phyloP scores from a whole-genome alignment of 2,888 invertebrate species.

The Meandrusa payeni region DNA sequence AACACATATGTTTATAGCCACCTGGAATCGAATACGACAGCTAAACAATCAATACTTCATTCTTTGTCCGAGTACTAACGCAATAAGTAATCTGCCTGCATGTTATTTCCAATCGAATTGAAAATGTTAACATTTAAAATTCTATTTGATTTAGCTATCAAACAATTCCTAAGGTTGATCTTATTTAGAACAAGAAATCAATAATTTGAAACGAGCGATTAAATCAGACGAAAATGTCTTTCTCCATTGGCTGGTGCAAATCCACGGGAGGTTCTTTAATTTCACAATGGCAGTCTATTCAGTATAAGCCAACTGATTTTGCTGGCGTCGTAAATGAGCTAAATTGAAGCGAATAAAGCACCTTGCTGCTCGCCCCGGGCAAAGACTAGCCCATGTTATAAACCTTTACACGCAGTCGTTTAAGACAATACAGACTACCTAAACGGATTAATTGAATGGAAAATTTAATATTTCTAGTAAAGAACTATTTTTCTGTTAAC shows the following conservation, averaged over 20 bases:
- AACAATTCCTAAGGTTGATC: constrained; percentile 11
- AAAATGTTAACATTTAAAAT: too few relatives aligned
- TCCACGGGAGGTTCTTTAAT: constrained; percentile 54
- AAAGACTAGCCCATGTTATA: constrained; percentile 40
- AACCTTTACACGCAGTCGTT: too few relatives aligned
- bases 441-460: too few relatives aligned
- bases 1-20: too few relatives aligned
- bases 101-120: not conserved
- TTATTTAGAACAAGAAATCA: constrained; percentile 18
- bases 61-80: too few relatives aligned
- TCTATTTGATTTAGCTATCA: constrained; percentile 3
- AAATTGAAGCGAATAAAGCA: constrained; percentile 55
- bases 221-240: constrained; percentile 54
- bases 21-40: too few relatives aligned
- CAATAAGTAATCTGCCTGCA: not conserved
- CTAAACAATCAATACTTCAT: too few relatives aligned
- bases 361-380: constrained; percentile 44
- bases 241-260: constrained; percentile 50
- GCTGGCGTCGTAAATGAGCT: constrained; percentile 55
- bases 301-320: constrained; percentile 54
- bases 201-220: constrained; percentile 49
- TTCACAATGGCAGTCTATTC: constrained; percentile 42
- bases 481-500: too few relatives aligned
- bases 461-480: too few relatives aligned
- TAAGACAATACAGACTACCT: too few relatives aligned